phyloP scores from a whole-genome alignment of 2,113 vertebrate genomes.

The Orycteropus afer region DNA sequence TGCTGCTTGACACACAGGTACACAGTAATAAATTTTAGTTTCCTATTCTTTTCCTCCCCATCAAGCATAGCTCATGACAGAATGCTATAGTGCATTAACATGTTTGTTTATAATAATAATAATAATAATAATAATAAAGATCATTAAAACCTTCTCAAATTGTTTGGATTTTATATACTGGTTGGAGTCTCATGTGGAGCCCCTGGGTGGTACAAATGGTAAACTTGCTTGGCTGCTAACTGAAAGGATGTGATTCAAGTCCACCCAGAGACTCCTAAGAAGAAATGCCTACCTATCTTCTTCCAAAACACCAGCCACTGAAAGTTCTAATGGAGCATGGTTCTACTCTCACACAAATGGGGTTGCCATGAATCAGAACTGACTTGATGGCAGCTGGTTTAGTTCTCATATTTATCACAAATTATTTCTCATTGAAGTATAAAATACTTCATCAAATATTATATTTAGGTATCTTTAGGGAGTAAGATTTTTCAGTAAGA shows the following conservation, averaged over 20 bases:
- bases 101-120: not conserved
- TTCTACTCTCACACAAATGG: not conserved
- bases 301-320: too few relatives aligned
- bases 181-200: not conserved
- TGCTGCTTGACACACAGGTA: not conserved
- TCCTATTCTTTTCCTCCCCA: not conserved
- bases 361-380: not conserved
- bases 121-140: not conserved
- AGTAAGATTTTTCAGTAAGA: not conserved
- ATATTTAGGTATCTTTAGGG: not conserved
- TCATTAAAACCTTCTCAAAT: not conserved
- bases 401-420: too few relatives aligned
- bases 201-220: not conserved
- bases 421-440: not conserved
- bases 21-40: too few relatives aligned
- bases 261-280: too few relatives aligned
- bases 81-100: not conserved
- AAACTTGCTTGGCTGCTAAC: too few relatives aligned
- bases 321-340: not conserved
- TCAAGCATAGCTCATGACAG: not conserved
- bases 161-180: not conserved
- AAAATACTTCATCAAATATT: not conserved
- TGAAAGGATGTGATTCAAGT: too few relatives aligned
- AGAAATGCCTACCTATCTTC: too few relatives aligned
- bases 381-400: not conserved